Evolutionary conservation across 1,140 invertebrate species (phyloP), one percentile per base, ranked within the genome.

Genomic region (Scaptomyza pallida): DNA sequence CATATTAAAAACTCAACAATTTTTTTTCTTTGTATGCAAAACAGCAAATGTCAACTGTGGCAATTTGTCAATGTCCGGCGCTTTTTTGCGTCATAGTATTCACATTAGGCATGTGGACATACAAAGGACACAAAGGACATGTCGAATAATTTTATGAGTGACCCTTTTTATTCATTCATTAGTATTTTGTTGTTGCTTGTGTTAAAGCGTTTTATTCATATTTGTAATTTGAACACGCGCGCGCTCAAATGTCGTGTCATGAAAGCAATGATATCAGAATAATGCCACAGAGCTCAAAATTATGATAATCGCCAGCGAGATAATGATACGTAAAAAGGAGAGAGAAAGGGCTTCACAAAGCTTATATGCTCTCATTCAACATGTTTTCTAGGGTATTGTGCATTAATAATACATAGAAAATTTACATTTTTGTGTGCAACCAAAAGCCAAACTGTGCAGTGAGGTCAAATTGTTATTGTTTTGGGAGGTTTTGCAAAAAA

Each of bases 301-400:
- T n/a, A n/a, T 83, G 63, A 72, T 85, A 85, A 83, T 83, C 72
- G 45, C 21, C 37, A 17, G 52, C 35, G 44, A n/a, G n/a, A 69
- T 72, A 79, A 83, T 75, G 41, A 48, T 55, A 69, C 23, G 41
- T 33, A 8, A 0, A 13, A 6, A 2, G 1, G 0, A 33, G 0
- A 45, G 5, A 37, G 33, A 3, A n/a, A 37, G 12, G 33, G 33
- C 59, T n/a, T 47, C 51, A 23, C 10, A 19, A n/a, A 45, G 30
- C 21, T n/a, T 2, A 61, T 47, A 47, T 12, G 33, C 30, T 15
- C 2, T 5, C 12, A n/a, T 10, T 43, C 5, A 30, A 0, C 6
- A 12, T 4, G 15, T n/a, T 30, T 5, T 30, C 5, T 2, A n/a
- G 21, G 3, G 15, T 33, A 15, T 30, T 30, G n/a, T 51, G 16